Evolutionary conservation across 2,888 invertebrate species (phyloP).

Genomic region (Allolobophora icterica): DNA sequence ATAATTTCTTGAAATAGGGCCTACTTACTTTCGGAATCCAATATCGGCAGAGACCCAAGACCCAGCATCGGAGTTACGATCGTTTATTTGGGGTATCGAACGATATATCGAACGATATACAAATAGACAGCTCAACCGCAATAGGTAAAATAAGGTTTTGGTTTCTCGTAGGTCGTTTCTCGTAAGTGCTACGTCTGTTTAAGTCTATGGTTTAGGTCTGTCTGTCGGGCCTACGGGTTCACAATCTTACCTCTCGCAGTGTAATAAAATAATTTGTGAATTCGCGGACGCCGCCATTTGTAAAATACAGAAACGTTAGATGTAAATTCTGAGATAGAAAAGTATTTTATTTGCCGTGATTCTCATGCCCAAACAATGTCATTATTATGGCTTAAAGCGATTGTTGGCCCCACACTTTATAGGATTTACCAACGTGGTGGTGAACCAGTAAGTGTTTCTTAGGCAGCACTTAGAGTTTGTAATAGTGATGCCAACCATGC

Average conservation of each 20-base stretch:
- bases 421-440: slow-evolving; percentile 20
- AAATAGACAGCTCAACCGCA: not conserved
- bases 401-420: slow-evolving; percentile 24
- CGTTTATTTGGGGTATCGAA: no score
- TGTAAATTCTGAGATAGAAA: not conserved
- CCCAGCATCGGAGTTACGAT: no score
- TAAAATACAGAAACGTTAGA: not conserved
- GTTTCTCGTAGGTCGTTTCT: no score
- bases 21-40: no score
- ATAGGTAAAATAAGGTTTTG: not conserved
- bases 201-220: no score
- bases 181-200: not conserved
- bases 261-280: not conserved
- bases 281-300: not conserved
- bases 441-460: not conserved
- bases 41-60: no score
- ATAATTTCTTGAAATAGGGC: no score
- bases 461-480: not conserved
- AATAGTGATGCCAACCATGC: not conserved
- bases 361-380: not conserved
- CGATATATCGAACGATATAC: no score
- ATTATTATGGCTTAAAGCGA: not conserved
- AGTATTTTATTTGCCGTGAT: not conserved
- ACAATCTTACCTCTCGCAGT: not conserved
- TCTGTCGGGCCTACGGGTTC: not conserved